Evolutionary conservation across 2,888 invertebrate genomes (phyloP), one percentile per base, ranked within the genome.

Genomic region (Lasius platythorax): DNA sequence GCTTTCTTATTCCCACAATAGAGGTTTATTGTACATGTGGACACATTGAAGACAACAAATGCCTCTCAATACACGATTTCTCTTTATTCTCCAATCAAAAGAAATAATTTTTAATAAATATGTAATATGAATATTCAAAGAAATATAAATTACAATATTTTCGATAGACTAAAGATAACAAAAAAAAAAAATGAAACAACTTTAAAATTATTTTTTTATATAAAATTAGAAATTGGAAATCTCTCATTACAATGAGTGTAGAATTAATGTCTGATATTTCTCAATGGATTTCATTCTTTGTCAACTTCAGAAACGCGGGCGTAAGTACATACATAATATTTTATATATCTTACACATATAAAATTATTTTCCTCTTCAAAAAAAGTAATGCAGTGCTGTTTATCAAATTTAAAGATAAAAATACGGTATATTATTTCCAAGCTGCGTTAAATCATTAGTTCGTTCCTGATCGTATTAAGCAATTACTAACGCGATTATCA

Each of bases 21-120:
- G 18, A 74, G 46, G 46, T 73, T 81, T 61, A 43, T 58, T n/a
- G 30, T 43, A 70, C 11, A 30, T 56, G 23, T n/a, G 30, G n/a
- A 9, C 15, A 12, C 11, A 12, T 40, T 66, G 6, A n/a, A 53
- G 30, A 68, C n/a, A 66, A 18, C 23, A n/a, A 67, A 37, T 3
- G 43, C 2, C 40, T 64, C 37, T n/a, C 11, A 12, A 40, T 43
- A 6, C 18, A 6, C 18, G 18, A 50, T 43, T 56, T 68, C 12
- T 56, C 18, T 43, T 23, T 23, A 12, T 56, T 30, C 11, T 40
- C 3, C 18, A 56, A 23, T 76, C 15, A 40, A 64, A 53, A 66
- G 12, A 53, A 46, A 28, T 50, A 28, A 5, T 58, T 56, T 66
- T 12, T 11, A 43, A 70, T 30, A 58, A 78, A 70, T 56, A 53